Evolutionary conservation across 2,888 invertebrate species (phyloP), one percentile per base, ranked within the genome.

Genomic region (Epinotia nisella): DNA sequence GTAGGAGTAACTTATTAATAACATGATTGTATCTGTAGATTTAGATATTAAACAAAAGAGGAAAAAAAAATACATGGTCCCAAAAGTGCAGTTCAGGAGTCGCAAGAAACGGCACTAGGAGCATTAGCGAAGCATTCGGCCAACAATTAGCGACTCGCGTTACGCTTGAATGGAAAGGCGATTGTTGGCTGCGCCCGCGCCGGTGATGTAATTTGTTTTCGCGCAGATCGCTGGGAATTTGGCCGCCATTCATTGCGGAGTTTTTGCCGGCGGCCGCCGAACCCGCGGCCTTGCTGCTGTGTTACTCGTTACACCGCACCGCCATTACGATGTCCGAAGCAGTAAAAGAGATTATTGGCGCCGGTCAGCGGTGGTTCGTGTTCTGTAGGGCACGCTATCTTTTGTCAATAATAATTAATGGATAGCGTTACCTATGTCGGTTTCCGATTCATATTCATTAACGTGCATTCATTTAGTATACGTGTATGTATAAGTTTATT

Each of bases 221-320:
- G 87, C 77, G 84, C 82, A 81, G 82, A 81, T 79, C 82, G 84
- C 73, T 83, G 78, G 86, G 78, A 84, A 87, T 87, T 85, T 83
- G 85, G 85, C 84, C 85, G 87, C 88, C 92, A 91, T 92, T 93
- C 92, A 93, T 92, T 84, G 88, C 75, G 82, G 81, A 80, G 84
- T 88, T 90, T 91, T 89, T 87, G 82, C 85, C 78, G 80, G 80
- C 87, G 89, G 87, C 78, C 90, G 88, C 82, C 90, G 90, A 90
- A 90, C 90, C 79, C 86, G 78, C 90, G 91, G 89, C 92, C 90
- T 91, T 91, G 90, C 83, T 81, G 75, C 77, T 71, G 76, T 74
- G 74, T 75, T 77, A 49, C 49, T 35, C 35, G 35, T 35, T 35
- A 76, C 77, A 71, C 72, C 64, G 66, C 77, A 71, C 72, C 64